Percentiles rank a stretch among this genome's conserved stretches.
Evolutionary conservation across 1,140 invertebrate genomes (phyloP).

Genomic region (Maconellicoccus hirsutus): DNA sequence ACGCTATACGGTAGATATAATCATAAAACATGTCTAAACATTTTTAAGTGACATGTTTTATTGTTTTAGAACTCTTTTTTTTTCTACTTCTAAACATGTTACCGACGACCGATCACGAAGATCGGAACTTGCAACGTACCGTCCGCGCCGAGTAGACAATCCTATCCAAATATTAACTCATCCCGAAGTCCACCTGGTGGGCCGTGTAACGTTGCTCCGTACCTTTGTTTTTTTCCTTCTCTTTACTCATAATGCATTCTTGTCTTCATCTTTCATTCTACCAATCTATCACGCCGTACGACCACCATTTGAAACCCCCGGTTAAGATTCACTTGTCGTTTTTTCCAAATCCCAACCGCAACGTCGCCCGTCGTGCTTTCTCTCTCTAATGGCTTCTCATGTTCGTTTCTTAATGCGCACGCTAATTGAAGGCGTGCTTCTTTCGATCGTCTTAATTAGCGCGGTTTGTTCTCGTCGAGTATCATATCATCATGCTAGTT

Average conservation of each 20-base stretch:
- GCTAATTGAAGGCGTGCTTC: neutral
- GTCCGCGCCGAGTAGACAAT: neutral
- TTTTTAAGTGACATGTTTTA: slow-evolving; percentile 22
- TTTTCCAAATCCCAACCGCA: too few species aligned
- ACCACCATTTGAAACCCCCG: neutral
- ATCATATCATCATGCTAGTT: too few species aligned
- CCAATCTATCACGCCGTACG: neutral
- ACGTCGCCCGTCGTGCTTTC: too few species aligned
- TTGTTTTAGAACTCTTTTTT: slow-evolving; percentile 20
- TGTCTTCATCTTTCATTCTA: slow-evolving; percentile 20
- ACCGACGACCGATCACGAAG: neutral
- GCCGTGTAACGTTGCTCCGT: neutral
- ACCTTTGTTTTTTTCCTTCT: neutral
- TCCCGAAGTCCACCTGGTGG: slow-evolving; percentile 14
- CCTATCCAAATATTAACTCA: slow-evolving; percentile 20
- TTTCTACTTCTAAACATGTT: neutral
- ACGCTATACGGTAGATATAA: slow-evolving; percentile 22
- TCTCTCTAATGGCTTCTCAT: too few species aligned
- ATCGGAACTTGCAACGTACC: neutral
- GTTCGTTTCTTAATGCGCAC: too few species aligned
- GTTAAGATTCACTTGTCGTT: neutral
- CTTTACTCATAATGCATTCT: slow-evolving; percentile 14
- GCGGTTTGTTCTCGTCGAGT: neutral
- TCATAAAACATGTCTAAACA: slow-evolving; percentile 22
- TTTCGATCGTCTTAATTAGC: neutral